Evolutionary conservation across 2,888 invertebrate genomes (phyloP).

Genomic region (Dione juno): DNA sequence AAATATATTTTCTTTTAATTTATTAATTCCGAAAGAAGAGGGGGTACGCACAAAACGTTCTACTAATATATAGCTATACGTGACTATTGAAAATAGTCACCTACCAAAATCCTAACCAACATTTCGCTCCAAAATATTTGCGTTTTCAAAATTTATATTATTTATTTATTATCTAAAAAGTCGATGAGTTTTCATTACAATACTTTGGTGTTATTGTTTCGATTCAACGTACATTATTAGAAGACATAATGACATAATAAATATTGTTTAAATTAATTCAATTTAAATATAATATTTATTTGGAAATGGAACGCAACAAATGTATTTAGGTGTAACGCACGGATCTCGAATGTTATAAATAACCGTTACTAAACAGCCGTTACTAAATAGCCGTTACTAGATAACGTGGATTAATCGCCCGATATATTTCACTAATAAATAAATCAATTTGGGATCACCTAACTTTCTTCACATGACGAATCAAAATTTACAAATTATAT

Average conservation of each 20-base stretch:
- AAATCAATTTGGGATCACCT: slow-evolving; percentile 70
- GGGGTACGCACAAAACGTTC: slow-evolving; percentile 75
- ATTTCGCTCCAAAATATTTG: slow-evolving; percentile 77
- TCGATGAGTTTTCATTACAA: slow-evolving; percentile 79
- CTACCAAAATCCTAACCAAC: slow-evolving; percentile 66
- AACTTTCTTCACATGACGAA: slow-evolving; percentile 46
- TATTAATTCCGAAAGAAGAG: slow-evolving; percentile 70
- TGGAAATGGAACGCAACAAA: slow-evolving; percentile 36
- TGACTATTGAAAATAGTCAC: slow-evolving; percentile 56
- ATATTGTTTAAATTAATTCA: slow-evolving; percentile 39
- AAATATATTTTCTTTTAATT: slow-evolving; percentile 52
- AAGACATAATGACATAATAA: slow-evolving; percentile 38
- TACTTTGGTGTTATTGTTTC: slow-evolving; percentile 82
- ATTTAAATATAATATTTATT: slow-evolving; percentile 42
- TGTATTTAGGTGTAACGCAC: slow-evolving; percentile 32
- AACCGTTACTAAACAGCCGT: no score
- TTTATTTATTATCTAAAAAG: slow-evolving; percentile 83
- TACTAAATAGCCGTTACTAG: not conserved
- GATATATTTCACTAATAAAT: slow-evolving; percentile 79
- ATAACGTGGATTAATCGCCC: slow-evolving; percentile 60
- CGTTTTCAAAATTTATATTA: slow-evolving; percentile 68
- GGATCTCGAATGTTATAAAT: slow-evolving; percentile 30
- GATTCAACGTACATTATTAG: slow-evolving; percentile 55
- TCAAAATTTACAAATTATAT: slow-evolving; percentile 54
- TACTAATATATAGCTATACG: slow-evolving; percentile 62